phyloP scores from a whole-genome alignment of 2,797 vertebrate genomes.

The Carduelis carduelis region DNA sequence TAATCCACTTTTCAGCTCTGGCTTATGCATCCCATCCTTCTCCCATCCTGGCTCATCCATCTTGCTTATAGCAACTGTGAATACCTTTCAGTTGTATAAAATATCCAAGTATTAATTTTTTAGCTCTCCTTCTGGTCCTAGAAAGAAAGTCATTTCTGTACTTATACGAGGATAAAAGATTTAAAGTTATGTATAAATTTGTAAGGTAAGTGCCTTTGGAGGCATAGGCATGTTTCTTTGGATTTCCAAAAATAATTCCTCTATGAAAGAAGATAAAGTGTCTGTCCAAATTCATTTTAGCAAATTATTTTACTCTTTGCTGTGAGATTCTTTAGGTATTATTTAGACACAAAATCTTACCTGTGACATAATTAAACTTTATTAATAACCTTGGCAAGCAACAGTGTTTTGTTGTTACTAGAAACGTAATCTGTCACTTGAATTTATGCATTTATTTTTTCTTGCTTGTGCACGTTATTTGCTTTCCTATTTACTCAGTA shows the following conservation, averaged over 20 bases:
- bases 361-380: conserved; percentile 19
- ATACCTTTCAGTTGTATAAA: neutral
- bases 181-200: neutral
- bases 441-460: conserved; percentile 21
- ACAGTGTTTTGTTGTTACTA: neutral
- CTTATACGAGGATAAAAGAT: neutral
- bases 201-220: neutral
- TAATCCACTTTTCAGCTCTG: conserved; percentile 4
- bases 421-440: conserved; percentile 13
- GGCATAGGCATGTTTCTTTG: neutral
- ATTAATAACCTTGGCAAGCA: conserved; percentile 19
- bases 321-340: neutral
- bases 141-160: neutral
- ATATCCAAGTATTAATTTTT: neutral
- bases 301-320: conserved; percentile 6
- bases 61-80: neutral
- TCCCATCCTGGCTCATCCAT: neutral
- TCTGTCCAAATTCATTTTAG: conserved; percentile 11
- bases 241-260: neutral
- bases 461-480: neutral
- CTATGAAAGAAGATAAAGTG: neutral
- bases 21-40: neutral
- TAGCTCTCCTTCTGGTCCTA: neutral
- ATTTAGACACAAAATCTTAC: conserved; percentile 24
- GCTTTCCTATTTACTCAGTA: neutral